These are phyloP conservation scores for Poeciliopsis occidentalis DNA, from an alignment of 2,113 vertebrate genomes.

Conservation along the genomic window DNA sequence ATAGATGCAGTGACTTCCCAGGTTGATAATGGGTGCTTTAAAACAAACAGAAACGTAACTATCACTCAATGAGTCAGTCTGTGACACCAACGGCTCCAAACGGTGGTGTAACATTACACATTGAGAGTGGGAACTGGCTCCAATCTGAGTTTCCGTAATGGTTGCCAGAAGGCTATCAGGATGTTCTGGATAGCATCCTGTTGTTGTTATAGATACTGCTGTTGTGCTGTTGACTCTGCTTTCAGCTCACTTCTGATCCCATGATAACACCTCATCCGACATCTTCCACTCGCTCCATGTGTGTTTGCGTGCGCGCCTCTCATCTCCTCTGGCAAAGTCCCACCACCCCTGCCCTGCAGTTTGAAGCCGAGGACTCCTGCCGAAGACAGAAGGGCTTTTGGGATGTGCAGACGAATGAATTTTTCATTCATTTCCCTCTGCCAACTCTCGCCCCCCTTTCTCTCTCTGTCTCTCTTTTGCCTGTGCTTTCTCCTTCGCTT, in stretches of 20 bases:
- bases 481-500: conserved; percentile 21
- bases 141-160: neutral
- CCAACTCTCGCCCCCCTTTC: conserved; percentile 43
- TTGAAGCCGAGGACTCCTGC: conserved; percentile 72
- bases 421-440: conserved; percentile 74
- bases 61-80: neutral
- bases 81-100: neutral
- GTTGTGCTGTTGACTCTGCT: conserved; percentile 43
- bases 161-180: conserved; percentile 16
- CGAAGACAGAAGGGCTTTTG: conserved; percentile 75
- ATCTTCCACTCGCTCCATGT: conserved; percentile 18
- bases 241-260: conserved; percentile 42
- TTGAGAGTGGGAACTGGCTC: neutral
- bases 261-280: conserved; percentile 45
- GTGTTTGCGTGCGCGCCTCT: conserved; percentile 18
- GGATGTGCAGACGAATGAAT: conserved; percentile 74
- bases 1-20: neutral
- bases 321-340: conserved; percentile 54
- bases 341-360: conserved; percentile 59
- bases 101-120: neutral
- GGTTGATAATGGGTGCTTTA: neutral
- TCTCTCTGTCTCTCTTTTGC: conserved; percentile 31
- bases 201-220: conserved; percentile 44
- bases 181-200: conserved; percentile 29
- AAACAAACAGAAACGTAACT: no score